These are phyloP conservation scores for Drosophila melanosoma DNA, from an alignment of 2,888 invertebrate species.

Conservation along the genomic window DNA sequence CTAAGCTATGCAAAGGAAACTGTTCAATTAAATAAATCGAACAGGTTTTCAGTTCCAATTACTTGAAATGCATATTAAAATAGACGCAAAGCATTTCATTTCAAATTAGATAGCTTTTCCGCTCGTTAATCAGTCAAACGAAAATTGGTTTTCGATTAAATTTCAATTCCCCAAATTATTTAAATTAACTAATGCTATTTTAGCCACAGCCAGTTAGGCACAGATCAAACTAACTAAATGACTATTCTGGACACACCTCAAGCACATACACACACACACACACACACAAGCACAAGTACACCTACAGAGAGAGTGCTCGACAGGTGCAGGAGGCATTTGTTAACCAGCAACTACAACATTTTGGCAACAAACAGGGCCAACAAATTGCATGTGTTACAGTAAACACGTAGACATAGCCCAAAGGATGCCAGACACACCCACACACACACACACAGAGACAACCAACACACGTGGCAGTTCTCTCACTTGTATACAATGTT, in stretches of 20 bases:
- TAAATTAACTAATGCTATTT: slow-evolving; percentile 63
- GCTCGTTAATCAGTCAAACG: slow-evolving; percentile 5
- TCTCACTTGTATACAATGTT: slow-evolving; percentile 51
- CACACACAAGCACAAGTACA: slow-evolving; percentile 4
- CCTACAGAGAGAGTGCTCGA: slow-evolving; percentile 2
- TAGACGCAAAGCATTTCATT: background rate
- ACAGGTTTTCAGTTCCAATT: background rate
- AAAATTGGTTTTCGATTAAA: slow-evolving; percentile 41
- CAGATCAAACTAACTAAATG: slow-evolving; percentile 28
- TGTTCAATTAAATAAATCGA: background rate
- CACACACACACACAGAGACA: slow-evolving; percentile 7
- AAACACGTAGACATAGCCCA: slow-evolving; percentile 53
- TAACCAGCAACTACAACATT: slow-evolving; percentile 54
- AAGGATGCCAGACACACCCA: slow-evolving; percentile 28
- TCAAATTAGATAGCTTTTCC: background rate
- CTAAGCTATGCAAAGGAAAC: background rate
- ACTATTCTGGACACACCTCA: slow-evolving; percentile 24
- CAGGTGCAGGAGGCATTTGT: slow-evolving; percentile 22
- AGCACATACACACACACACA: slow-evolving; percentile 16
- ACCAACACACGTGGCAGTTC: slow-evolving; percentile 5
- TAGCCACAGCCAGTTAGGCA: slow-evolving; percentile 19
- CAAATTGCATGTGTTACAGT: slow-evolving; percentile 62
- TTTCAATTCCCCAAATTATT: slow-evolving; percentile 44
- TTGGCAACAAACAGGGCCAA: slow-evolving; percentile 54
- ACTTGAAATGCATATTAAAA: background rate